Evolutionary conservation across 2,888 invertebrate species (phyloP), one percentile per base, ranked within the genome.

Genomic region (Eurytoma californica): DNA sequence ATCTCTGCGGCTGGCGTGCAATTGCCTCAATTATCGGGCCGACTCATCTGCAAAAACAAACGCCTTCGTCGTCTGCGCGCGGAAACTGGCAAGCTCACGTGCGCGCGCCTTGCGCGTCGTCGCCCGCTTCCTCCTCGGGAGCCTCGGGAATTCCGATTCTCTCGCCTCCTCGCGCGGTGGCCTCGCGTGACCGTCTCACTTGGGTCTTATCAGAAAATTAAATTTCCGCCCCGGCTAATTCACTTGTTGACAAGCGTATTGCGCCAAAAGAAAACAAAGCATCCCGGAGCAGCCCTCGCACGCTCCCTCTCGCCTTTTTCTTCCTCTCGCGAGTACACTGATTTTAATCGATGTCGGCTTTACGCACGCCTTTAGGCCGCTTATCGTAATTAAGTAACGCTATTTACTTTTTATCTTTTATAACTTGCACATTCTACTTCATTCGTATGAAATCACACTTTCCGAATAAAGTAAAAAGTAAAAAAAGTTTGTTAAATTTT

Each of bases 1-100:
- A 87, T 87, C 67, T 83, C 84, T 80, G 66, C 68, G 57, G 58
- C 80, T 72, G 55, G 58, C 67, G 57, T 58, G 39, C 39, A 58
- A 77, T 28, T 39, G 18, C 39, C 79, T 69, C 18, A 67, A 72
- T 30, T 5, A 39, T 14, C 75, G 65, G 72, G 13, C 61, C 39
- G 24, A 57, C 72, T 80, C 47, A 80, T 60, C 80, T 80, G 69
- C 7, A 69, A 75, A 13, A 49, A 39, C 39, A 39, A 39, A 3
- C 39, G 39, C 3, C 7, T 39, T 39, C 39, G 39, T 39, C 39
- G 39, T 63, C 39, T 30, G 28, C n/a, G 28, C 24, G 28, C 9
- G 30, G 61, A 24, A 30, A 61, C 28, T 61, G 28, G 61, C 30
- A n/a, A 14, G 24, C 24, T 24, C 24, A 24, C 24, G 24, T 24